Conservation (phyloP, 2,888 invertebrate species). For the Nyleta sp. region DNA sequence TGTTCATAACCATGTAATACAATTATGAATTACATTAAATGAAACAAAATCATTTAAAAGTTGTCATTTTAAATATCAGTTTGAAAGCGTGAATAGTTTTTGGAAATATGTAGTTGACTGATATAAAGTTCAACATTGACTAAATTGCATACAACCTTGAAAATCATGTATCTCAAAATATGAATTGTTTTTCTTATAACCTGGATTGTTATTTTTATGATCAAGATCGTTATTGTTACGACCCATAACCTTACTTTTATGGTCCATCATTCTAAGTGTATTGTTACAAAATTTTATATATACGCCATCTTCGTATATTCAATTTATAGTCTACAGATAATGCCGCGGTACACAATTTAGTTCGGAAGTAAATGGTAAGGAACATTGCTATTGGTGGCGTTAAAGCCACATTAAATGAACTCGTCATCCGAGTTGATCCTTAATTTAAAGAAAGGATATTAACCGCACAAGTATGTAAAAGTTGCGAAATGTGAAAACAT, state of each 20-base stretch:
- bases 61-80: too few relatives aligned
- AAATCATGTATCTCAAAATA: conserved; percentile 14
- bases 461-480: too few relatives aligned
- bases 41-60: too few relatives aligned
- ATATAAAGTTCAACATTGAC: too few relatives aligned
- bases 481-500: too few relatives aligned
- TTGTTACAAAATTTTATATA: conserved; percentile 29
- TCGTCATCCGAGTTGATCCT: too few relatives aligned
- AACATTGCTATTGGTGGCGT: not conserved
- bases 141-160: not conserved
- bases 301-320: conserved; percentile 27
- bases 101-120: too few relatives aligned
- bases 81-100: too few relatives aligned
- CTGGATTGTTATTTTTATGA: conserved; percentile 11
- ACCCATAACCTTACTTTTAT: conserved; percentile 30
- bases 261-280: conserved; percentile 30
- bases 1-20: too few relatives aligned
- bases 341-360: not conserved
- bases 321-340: conserved; percentile 19
- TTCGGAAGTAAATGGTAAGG: not conserved
- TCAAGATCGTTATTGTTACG: conserved; percentile 23
- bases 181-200: conserved; percentile 15
- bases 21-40: too few relatives aligned
- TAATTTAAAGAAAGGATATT: too few relatives aligned
- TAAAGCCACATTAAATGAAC: too few relatives aligned